Evolutionary conservation across 2,113 vertebrate species (phyloP), one percentile per base, ranked within the genome.

Genomic region (Bostrychus sinensis): DNA sequence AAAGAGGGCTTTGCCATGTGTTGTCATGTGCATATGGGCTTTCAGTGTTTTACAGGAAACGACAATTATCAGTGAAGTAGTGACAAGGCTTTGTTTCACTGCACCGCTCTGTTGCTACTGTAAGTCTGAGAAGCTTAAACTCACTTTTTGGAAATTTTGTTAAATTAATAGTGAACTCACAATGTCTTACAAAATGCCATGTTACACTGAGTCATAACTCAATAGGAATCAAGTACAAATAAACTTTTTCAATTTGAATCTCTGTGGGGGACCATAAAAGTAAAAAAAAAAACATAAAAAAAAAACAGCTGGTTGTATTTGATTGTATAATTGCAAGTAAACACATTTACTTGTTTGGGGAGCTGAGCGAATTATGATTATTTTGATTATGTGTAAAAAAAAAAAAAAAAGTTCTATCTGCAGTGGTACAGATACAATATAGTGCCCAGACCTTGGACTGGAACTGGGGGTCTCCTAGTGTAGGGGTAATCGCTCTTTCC

Each of bases 1-100:
- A 77, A 72, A 46, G 46, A n/a, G 73, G 66, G 60, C 62, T 66
- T 14, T 30, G 53, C 59, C 70, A 53, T 77, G 64, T 85, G 81
- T 66, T 68, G 57, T 65, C 73, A 42, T 19, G 25, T 59, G 38
- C 26, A 38, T 50, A 20, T 50, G 58, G 56, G n/a, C 70, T 69
- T 57, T 54, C 26, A 64, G 30, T 30, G 43, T 62, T 70, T 67
- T 41, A n/a, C 1, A 10, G 45, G 25, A 72, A 53, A 50, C 38
- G n/a, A 51, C 30, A 51, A 39, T 72, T 66, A 58, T 58, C 51
- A 56, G 30, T 11, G 22, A 48, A 54, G 62, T 77, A 61, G 54
- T 77, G 53, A 51, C 34, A 50, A 43, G 34, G 62, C 66, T 70
- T 69, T 71, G 46, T 53, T 26, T 50, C 64, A 23, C 46, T 30